Percentiles rank a stretch among this genome's conserved stretches.
Conservation (phyloP, 2,797 vertebrate genomes). For the Microtus californicus region DNA sequence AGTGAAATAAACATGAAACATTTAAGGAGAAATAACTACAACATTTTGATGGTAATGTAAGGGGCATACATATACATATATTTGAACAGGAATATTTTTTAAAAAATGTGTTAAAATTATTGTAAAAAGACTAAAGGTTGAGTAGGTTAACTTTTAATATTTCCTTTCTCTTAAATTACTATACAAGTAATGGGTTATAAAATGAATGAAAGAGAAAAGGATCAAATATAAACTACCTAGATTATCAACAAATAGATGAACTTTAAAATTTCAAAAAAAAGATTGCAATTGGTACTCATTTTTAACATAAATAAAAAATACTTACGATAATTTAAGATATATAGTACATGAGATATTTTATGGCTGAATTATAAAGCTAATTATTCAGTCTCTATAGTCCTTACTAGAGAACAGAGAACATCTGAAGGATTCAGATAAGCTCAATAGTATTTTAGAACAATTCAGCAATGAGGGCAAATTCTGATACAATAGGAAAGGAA, state of each 20-base stretch:
- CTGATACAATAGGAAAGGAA: constrained; percentile 18
- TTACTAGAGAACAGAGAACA: neutral
- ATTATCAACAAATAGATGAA: neutral
- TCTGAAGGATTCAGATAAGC: neutral
- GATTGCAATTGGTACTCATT: neutral
- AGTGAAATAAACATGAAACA: neutral
- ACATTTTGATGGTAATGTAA: neutral
- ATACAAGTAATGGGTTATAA: neutral
- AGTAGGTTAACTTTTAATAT: neutral
- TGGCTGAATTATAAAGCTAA: neutral
- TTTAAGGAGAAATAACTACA: constrained; percentile 20
- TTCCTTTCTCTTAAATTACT: neutral
- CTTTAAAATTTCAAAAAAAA: neutral
- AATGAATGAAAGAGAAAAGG: neutral
- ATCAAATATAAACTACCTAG: neutral
- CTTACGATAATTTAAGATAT: neutral
- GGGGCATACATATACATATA: neutral
- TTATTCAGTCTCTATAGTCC: constrained; percentile 10
- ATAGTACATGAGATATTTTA: neutral
- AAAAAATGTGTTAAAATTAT: neutral
- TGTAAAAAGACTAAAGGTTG: neutral
- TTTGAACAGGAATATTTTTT: neutral
- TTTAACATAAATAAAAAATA: neutral
- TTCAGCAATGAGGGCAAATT: neutral
- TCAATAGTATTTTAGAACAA: constrained; percentile 44